Evolutionary conservation across 2,113 vertebrate genomes (phyloP).

Genomic region (chimpanzee (Pan troglodytes)): NHGRI_mPanTro3-v2.1_pri NC_072403.2:45252001-45252500

Average conservation of each 20-base stretch:
- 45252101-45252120: background rate
- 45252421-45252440: no score
- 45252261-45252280: background rate
- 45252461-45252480: no score
- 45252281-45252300: background rate
- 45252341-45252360: no score
- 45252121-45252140: background rate
- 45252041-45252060: fast-evolving
- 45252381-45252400: no score
- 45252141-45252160: background rate
- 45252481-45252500: no score
- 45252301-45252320: background rate
- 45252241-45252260: background rate
- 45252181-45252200: conserved; percentile 7
- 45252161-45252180: background rate
- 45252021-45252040: background rate
- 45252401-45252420: no score
- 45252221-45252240: background rate
- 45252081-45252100: background rate
- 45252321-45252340: background rate
- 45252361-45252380: no score
- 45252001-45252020: background rate
- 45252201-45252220: background rate
- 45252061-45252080: background rate
- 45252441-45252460: no score